These are phyloP conservation scores for Perodicticus potto DNA, from an alignment of 2,797 vertebrate species.

Conservation along the genomic window DNA sequence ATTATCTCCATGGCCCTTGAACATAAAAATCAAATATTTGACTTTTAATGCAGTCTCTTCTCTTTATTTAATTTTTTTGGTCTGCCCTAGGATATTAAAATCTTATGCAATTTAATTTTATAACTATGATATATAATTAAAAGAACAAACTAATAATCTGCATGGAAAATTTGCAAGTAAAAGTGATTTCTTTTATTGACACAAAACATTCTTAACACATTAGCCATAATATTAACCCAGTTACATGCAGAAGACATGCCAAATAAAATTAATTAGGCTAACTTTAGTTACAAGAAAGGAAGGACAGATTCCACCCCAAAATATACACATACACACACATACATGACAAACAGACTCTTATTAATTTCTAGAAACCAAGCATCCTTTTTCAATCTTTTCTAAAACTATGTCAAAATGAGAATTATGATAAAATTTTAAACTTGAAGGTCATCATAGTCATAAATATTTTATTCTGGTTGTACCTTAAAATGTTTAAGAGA, in stretches of 20 bases:
- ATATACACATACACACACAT: not conserved
- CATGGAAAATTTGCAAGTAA: not conserved
- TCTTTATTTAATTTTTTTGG: conserved; percentile 17
- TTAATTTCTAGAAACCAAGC: conserved; percentile 6
- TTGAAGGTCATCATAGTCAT: not conserved
- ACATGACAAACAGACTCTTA: not conserved
- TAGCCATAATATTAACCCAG: conserved; percentile 29
- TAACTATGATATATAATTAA: conserved; percentile 44
- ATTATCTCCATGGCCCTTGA: not conserved
- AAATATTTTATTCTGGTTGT: not conserved
- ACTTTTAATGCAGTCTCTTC: conserved; percentile 35
- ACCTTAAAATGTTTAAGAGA: conserved; percentile 20
- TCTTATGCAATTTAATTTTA: conserved; percentile 54
- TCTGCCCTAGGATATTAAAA: conserved; percentile 34
- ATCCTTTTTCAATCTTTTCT: conserved; percentile 50
- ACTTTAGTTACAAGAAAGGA: not conserved
- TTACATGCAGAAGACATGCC: conserved; percentile 47
- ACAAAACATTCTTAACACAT: conserved; percentile 41
- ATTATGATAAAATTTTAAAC: conserved; percentile 49
- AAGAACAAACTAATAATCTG: conserved; percentile 29
- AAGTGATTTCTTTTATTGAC: conserved; percentile 63
- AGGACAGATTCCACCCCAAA: not conserved
- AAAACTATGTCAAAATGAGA: conserved; percentile 40
- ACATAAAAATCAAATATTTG: not conserved
- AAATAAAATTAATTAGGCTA: conserved; percentile 7